These are phyloP conservation scores for Leptopilina drosophilae DNA, from an alignment of 2,888 invertebrate genomes.

Conservation along the genomic window DNA sequence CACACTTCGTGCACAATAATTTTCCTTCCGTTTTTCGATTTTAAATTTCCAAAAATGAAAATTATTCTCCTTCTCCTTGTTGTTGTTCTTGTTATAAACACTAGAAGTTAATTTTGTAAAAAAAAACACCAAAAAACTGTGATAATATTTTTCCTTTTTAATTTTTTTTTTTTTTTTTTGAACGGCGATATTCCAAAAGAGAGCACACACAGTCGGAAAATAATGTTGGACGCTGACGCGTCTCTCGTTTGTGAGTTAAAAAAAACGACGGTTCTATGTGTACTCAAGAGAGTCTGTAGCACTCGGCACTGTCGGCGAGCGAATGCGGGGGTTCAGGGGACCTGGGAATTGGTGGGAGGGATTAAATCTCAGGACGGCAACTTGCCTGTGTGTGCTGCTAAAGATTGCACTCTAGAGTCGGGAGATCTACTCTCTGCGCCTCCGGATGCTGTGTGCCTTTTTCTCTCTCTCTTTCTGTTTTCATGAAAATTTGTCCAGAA, in stretches of 20 bases:
- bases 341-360: slow-evolving; percentile 59
- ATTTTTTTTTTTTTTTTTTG: too few species aligned
- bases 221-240: slow-evolving; percentile 53
- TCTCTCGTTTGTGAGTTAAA: slow-evolving; percentile 54
- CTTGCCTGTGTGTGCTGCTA: slow-evolving; percentile 47
- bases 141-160: too few species aligned
- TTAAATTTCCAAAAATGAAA: neutral
- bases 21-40: too few species aligned
- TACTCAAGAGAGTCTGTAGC: slow-evolving; percentile 51
- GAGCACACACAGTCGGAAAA: neutral
- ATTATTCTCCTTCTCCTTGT: too few species aligned
- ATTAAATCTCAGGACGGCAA: slow-evolving; percentile 60
- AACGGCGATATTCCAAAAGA: neutral
- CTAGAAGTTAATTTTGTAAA: neutral
- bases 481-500: too few species aligned
- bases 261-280: slow-evolving; percentile 51
- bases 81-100: neutral
- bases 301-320: slow-evolving; percentile 59
- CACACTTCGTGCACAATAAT: neutral
- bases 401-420: slow-evolving; percentile 43
- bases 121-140: neutral
- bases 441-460: slow-evolving; percentile 26
- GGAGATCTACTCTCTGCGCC: slow-evolving; percentile 38
- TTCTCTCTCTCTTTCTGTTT: neutral
- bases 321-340: slow-evolving; percentile 55